Conservation (phyloP, 2,113 vertebrate species). For the Mungos mungo region DNA sequence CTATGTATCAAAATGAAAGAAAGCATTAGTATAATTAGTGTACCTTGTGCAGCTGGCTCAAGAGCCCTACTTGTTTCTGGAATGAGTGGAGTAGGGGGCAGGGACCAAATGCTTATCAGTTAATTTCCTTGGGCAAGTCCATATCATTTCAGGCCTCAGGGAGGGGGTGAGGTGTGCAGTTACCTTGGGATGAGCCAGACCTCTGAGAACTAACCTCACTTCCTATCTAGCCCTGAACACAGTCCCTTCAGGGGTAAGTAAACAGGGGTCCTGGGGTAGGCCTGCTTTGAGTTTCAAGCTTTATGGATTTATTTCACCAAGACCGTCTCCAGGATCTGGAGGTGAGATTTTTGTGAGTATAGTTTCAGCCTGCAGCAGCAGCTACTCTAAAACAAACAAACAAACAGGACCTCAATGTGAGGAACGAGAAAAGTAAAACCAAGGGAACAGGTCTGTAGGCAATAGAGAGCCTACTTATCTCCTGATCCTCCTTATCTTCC, state of each 20-base stretch:
- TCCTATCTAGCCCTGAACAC: background rate
- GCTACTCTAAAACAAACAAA: background rate
- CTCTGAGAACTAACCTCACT: background rate
- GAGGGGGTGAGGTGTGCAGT: accelerated
- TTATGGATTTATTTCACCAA: background rate
- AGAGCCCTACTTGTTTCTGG: background rate
- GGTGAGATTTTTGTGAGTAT: background rate
- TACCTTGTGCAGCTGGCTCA: background rate
- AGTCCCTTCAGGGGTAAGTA: background rate
- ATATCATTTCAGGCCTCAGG: background rate
- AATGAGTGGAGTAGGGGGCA: background rate
- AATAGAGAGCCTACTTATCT: background rate
- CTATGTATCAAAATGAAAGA: background rate
- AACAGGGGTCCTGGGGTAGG: too few species aligned
- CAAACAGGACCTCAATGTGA: background rate
- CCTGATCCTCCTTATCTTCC: background rate
- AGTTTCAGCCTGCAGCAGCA: background rate
- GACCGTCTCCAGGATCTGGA: background rate
- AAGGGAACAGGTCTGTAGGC: background rate
- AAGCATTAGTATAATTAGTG: background rate
- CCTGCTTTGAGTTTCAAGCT: background rate
- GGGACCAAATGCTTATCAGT: background rate
- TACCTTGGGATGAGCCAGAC: background rate
- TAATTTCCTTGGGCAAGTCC: background rate
- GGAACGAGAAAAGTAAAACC: background rate